Base-by-base conservation (phyloP, 2,113 vertebrate genomes). In the Malurus melanocephalus region DNA sequence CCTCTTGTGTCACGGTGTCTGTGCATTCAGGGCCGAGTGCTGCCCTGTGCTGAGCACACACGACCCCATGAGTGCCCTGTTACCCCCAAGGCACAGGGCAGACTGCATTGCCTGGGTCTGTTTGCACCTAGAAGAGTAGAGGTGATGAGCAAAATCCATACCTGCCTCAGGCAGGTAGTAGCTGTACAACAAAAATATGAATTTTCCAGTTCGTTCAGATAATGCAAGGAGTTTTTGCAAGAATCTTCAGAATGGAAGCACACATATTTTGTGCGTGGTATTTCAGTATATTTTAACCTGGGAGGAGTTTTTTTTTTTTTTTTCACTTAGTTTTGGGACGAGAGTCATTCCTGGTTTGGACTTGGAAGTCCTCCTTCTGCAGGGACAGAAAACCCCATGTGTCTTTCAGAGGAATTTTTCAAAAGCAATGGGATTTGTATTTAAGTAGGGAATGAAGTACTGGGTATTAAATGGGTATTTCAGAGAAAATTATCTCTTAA, bases 371-470 rank as follows among this genome's bases (percentile, higher is more conserved):
- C 26, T 92, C 13, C 57, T 85, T 92, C 61, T 73, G 71, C 74
- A 69, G 33, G 38, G 48, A 59, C 43, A 53, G 55, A 87, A 85
- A 69, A 43, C 22, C 8, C 17, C 40, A 64, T 0, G 0, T 45
- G 10, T 33, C 32, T 79, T 88, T 90, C 66, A 72, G 52, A 61
- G 5, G 10, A 51, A 12, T 33, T 72, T 87, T 84, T 82, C 78
- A 18, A 74, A 90, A 68, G 28, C 52, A 22, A 24, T 67, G 45
- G 21, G 45, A 49, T 84, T 87, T 90, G 48, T 76, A 43, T 68
- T 55, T 80, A 48, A 73, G 30, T 42, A 62, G 85, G 13, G 60
- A 94, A 90, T 73, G 55, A 87, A 93, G 67, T 69, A 81, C 38
- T 75, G 33, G 48, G 15, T 83, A 78, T 84, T 90, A 38, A 85